Evolutionary conservation across 2,113 vertebrate species (phyloP).

Genomic region (Mormyrus iriodes): DNA sequence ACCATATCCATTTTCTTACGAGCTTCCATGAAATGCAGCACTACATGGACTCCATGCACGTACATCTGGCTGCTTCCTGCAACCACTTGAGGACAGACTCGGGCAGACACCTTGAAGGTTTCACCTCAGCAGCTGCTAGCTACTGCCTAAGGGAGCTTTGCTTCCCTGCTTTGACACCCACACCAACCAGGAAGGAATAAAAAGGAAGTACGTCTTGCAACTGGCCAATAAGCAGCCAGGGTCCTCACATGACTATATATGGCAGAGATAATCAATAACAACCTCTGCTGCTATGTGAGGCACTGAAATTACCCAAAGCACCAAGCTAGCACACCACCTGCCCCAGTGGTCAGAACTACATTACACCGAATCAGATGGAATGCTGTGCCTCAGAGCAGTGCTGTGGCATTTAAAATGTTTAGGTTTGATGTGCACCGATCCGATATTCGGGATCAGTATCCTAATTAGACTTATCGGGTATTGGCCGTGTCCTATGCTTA

Average conservation of each 20-base stretch:
- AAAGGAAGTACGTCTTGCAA: slow-evolving; percentile 18
- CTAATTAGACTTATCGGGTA: background rate
- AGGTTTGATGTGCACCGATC: background rate
- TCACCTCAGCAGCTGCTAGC: slow-evolving; percentile 10
- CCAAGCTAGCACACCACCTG: background rate
- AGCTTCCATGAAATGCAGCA: background rate
- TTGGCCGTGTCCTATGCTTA: no score
- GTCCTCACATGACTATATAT: slow-evolving; percentile 12
- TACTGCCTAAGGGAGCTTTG: background rate
- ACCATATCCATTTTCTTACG: background rate
- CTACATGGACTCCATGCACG: background rate
- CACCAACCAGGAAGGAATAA: slow-evolving; percentile 26
- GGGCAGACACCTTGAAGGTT: slow-evolving; percentile 20
- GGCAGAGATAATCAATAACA: slow-evolving; percentile 27
- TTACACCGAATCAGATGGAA: background rate
- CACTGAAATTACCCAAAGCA: background rate
- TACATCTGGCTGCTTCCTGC: background rate
- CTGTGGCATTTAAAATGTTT: background rate
- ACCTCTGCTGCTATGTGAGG: background rate
- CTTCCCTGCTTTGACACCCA: background rate
- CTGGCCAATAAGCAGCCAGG: slow-evolving; percentile 20
- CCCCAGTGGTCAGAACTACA: background rate
- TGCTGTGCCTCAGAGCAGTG: background rate
- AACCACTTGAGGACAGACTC: slow-evolving; percentile 15
- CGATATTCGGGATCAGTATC: background rate